Evolutionary conservation across 1,140 invertebrate genomes (phyloP).

Genomic region (Olivierus martensii): DNA sequence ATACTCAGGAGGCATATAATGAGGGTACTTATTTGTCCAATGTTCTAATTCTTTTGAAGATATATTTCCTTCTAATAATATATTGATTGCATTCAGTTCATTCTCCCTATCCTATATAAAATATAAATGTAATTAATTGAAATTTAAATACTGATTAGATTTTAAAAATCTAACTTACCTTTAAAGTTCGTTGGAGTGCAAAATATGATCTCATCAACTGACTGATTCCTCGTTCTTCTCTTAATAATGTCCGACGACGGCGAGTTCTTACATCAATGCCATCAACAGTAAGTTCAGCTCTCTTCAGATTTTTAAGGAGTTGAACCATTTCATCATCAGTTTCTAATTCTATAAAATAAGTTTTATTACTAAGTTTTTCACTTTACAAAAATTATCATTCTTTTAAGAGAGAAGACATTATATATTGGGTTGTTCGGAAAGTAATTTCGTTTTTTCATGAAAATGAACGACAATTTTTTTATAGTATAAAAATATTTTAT

Average conservation of each 20-base stretch:
- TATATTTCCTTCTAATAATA: not conserved
- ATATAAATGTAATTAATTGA: too few species aligned
- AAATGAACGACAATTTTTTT: too few species aligned
- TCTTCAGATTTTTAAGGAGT: not conserved
- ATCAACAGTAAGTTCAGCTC: not conserved
- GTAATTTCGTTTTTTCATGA: too few species aligned
- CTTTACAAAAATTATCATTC: not conserved
- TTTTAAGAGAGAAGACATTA: too few species aligned
- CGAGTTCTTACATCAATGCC: not conserved
- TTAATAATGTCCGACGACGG: not conserved
- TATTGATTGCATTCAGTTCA: too few species aligned
- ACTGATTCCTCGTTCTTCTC: not conserved
- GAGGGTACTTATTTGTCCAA: not conserved
- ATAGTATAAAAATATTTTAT: too few species aligned
- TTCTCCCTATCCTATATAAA: too few species aligned
- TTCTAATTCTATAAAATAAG: not conserved
- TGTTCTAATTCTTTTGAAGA: not conserved
- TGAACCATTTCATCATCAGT: constrained; percentile 3
- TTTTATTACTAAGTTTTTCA: not conserved
- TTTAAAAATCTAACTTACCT: not conserved
- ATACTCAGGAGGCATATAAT: not conserved
- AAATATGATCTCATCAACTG: not conserved
- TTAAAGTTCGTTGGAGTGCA: not conserved
- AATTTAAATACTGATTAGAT: not conserved
- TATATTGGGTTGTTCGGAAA: too few species aligned